These are phyloP conservation scores for Drosophila bocqueti DNA, from an alignment of 1,140 invertebrate genomes.

Conservation along the genomic window DNA sequence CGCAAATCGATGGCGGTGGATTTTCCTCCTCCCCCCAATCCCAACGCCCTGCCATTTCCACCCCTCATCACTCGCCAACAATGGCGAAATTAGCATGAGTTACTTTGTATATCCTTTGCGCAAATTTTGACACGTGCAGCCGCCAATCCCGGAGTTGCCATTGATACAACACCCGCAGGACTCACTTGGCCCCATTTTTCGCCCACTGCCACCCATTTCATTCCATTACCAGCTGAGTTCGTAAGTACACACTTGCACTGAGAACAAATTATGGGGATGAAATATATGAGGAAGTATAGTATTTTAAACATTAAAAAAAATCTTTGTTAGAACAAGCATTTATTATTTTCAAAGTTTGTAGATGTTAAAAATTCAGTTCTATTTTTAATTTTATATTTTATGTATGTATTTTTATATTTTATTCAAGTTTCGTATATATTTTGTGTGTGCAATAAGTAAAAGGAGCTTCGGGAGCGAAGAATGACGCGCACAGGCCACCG, in stretches of 20 bases:
- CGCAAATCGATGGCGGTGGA: conserved; percentile 39
- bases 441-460: background rate
- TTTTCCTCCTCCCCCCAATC: conserved; percentile 1
- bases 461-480: background rate
- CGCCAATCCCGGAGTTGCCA: conserved; percentile 54
- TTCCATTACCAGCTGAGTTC: conserved; percentile 25
- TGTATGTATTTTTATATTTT: too few relatives aligned
- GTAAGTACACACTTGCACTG: conserved; percentile 23
- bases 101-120: conserved; percentile 77
- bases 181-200: conserved; percentile 42
- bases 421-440: background rate
- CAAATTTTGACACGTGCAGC: conserved; percentile 76
- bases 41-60: conserved; percentile 8
- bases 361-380: background rate
- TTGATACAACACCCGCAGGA: conserved; percentile 68
- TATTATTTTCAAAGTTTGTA: background rate
- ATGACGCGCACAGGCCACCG: conserved; percentile 18
- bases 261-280: background rate
- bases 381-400: too few relatives aligned
- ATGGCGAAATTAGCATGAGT: conserved; percentile 73
- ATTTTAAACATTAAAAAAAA: background rate
- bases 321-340: too few relatives aligned
- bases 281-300: background rate
- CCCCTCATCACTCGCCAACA: conserved; percentile 51
- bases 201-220: conserved; percentile 9